A percentile compares a stretch with the other conserved stretches of the same genome.
Evolutionary conservation across 2,888 invertebrate species (phyloP).

Genomic region (Deroplatys truncata): DNA sequence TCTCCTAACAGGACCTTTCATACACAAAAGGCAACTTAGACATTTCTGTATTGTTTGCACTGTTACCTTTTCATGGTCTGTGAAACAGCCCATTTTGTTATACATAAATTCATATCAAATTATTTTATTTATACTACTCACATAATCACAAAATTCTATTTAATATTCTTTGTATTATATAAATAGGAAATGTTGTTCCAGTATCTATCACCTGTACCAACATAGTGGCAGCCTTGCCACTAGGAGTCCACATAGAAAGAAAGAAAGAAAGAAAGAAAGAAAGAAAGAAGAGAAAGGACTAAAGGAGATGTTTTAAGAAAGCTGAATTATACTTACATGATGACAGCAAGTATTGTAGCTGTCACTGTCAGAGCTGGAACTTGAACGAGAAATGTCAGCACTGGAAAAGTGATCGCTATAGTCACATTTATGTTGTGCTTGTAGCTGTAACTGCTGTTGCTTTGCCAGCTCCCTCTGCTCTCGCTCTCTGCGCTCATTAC

Average conservation of each 20-base stretch:
- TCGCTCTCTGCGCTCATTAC: conserved; percentile 83
- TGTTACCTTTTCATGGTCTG: too few relatives aligned
- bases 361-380: conserved; percentile 28
- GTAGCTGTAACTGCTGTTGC: conserved; percentile 58
- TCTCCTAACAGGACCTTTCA: too few relatives aligned
- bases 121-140: too few relatives aligned
- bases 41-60: too few relatives aligned
- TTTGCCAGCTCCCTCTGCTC: conserved; percentile 79
- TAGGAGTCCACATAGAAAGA: not conserved
- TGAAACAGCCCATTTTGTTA: too few relatives aligned
- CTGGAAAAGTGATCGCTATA: conserved; percentile 32
- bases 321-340: not conserved
- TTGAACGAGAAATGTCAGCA: conserved; percentile 35
- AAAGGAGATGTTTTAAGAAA: not conserved
- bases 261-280: not conserved
- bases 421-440: conserved; percentile 13
- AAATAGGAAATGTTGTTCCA: too few relatives aligned
- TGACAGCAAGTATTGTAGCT: conserved; percentile 5
- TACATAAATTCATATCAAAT: too few relatives aligned
- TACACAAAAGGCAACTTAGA: too few relatives aligned
- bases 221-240: too few relatives aligned
- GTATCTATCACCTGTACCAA: too few relatives aligned
- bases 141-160: too few relatives aligned
- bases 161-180: too few relatives aligned
- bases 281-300: not conserved